phyloP scores from a whole-genome alignment of 1,140 invertebrate genomes.

The Hyles vespertilio region DNA sequence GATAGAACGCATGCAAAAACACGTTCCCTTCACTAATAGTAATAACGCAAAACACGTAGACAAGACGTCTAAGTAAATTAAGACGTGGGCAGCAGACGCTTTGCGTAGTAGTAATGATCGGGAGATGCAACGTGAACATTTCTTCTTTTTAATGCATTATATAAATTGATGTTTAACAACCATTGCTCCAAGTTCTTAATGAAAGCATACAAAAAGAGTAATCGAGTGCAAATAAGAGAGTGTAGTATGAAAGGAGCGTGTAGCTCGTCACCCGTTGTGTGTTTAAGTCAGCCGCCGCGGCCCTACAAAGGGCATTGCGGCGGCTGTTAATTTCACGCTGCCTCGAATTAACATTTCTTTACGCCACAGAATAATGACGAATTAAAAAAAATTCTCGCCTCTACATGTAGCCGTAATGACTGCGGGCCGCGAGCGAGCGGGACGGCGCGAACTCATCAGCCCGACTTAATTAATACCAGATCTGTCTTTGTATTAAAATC shows the following conservation, averaged over 20 bases:
- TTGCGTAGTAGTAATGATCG: constrained; percentile 25
- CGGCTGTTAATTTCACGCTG: constrained; percentile 75
- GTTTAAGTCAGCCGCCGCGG: constrained; percentile 67
- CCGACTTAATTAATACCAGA: constrained; percentile 71
- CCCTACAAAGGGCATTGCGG: constrained; percentile 65
- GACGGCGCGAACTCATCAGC: constrained; percentile 64
- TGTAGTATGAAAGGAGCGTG: constrained; percentile 54
- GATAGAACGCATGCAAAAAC: not conserved
- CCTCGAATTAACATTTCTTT: constrained; percentile 77
- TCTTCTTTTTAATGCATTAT: constrained; percentile 16
- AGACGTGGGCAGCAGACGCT: constrained; percentile 14
- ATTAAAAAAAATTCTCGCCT: constrained; percentile 73
- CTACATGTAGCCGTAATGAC: constrained; percentile 69
- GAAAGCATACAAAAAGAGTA: constrained; percentile 59
- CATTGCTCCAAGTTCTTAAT: constrained; percentile 45
- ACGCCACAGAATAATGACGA: constrained; percentile 74
- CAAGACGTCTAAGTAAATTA: constrained; percentile 5
- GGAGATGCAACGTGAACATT: constrained; percentile 21
- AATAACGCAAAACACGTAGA: not conserved
- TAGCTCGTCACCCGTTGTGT: constrained; percentile 70
- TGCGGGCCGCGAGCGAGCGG: constrained; percentile 41
- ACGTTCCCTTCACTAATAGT: too few relatives aligned
- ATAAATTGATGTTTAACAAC: constrained; percentile 58
- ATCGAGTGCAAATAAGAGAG: constrained; percentile 70
- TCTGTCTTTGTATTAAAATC: constrained; percentile 73